Evolutionary conservation across 2,113 vertebrate species (phyloP), one percentile per base, ranked within the genome.

Genomic region (Hiodon alosoides): DNA sequence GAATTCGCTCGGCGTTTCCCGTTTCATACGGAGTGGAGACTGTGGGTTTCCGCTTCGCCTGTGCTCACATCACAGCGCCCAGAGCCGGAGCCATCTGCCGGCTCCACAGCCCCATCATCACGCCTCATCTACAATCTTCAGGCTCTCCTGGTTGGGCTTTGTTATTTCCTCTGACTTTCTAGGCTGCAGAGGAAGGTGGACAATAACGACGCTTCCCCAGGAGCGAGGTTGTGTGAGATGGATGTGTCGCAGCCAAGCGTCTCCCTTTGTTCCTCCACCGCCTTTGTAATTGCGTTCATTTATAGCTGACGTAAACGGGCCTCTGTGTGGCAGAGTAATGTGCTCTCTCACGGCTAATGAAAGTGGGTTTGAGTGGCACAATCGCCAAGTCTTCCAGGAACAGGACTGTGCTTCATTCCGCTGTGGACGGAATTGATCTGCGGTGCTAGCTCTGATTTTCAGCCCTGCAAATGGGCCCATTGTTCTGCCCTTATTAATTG

Each of bases 261-360:
- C 47, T 46, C 54, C 69, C 31, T 58, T 48, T 46, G 69, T 60
- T 60, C 47, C 7, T 13, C 55, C 16, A 13, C 10, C 5, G 46
- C 47, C 50, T 59, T 51, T 59, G 60, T 71, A 59, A 60, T 60
- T 14, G 57, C 70, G 9, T 71, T 60, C 58, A 59, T 46, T 70
- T 58, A 52, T 55, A 48, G 10, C 46, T 48, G 59, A 71, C 14
- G 69, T 71, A 71, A 54, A 60, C 47, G 13, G 7, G 9, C 70
- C 46, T 71, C 50, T 60, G 70, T 71, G 13, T 71, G 31, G 47
- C 46, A 60, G 70, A 71, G 50, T 31, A 71, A 50, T 71, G 70
- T 50, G 46, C 46, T 71, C 31, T 71, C 57, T 71, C 70, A 50
- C 57, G 16, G 46, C 50, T 71, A 71, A 71, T 71, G 58, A 60